Base-by-base conservation (phyloP, 2,113 vertebrate genomes). In the Numenius arquata region DNA sequence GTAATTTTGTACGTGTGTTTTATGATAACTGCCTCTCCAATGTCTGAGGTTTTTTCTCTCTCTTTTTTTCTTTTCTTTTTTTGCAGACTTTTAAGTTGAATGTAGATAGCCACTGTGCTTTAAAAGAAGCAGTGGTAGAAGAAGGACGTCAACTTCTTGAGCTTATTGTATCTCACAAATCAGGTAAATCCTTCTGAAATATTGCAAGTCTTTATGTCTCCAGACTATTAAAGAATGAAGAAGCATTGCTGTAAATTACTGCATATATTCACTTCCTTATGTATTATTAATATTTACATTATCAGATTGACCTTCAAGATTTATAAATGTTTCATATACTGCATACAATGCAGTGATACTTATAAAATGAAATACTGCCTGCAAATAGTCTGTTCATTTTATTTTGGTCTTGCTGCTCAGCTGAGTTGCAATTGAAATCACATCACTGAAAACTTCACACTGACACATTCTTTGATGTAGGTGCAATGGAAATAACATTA, bases 241-340 rank as follows among this genome's bases (percentile, higher is more conserved):
- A 98, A 97, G 98, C 98, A 97, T 98, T 98, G 98, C 98, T 98
- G 97, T 98, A 98, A 98, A 98, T 98, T 98, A 98, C 98, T 97
- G 98, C 98, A 98, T 98, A 98, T 98, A 98, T 98, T 98, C 98
- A 94, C 97, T 98, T 98, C 97, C 98, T 98, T 99, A 99, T 99
- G 98, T 98, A 99, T 99, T 99, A 99, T 99, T 99, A 99, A 99
- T 99, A 98, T 99, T 99, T 99, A 98, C 98, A 99, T 99, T 99
- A 99, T 99, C 99, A 99, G 98, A 98, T 98, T 99, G 99, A 99
- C 99, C 99, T 99, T 99, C 99, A 99, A 98, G 98, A 99, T 98
- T 98, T 99, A 99, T 99, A 99, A 99, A 99, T 99, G 98, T 98
- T 98, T 98, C 98, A 99, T 98, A 98, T 98, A 98, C 97, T 96